Percentiles rank a stretch among this genome's conserved stretches.
phyloP scores from a whole-genome alignment of 2,113 vertebrate genomes.

The Hepsetus odoe region DNA sequence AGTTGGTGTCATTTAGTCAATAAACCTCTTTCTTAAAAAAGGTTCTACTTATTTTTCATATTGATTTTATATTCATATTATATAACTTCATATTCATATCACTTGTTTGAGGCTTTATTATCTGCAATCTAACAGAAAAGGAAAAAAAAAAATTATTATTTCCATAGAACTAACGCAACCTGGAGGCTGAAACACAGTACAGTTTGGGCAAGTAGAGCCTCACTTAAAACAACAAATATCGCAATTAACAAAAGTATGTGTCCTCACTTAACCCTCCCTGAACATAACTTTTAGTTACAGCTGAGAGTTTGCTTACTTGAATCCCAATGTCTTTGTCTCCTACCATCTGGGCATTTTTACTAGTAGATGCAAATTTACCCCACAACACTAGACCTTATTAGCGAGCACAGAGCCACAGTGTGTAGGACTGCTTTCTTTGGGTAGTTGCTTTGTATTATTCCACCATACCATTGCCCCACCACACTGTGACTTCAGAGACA shows the following conservation, averaged over 20 bases:
- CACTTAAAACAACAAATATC: conserved; percentile 26
- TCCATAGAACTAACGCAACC: too few species aligned
- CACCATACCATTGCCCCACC: conserved; percentile 45
- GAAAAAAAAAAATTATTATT: too few species aligned
- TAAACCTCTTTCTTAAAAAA: too few species aligned
- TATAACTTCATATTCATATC: too few species aligned
- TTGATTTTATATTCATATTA: too few species aligned
- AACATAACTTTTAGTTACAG: not conserved
- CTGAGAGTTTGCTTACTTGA: not conserved
- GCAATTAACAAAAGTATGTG: conserved; percentile 29
- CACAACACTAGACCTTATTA: conserved; percentile 20
- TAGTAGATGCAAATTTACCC: conserved; percentile 9
- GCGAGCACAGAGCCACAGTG: not conserved
- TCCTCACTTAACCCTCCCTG: conserved; percentile 29
- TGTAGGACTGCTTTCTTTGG: not conserved
- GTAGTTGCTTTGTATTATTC: conserved; percentile 3
- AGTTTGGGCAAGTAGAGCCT: conserved; percentile 6
- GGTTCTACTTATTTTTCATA: too few species aligned
- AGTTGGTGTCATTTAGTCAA: too few species aligned
- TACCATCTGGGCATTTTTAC: conserved; percentile 6
- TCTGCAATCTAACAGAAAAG: too few species aligned
- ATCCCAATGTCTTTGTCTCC: not conserved
- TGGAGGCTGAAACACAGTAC: too few species aligned
- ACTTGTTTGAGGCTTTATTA: too few species aligned
- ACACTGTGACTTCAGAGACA: conserved; percentile 71